A percentile compares a stretch with the other conserved stretches of the same genome.
These are phyloP conservation scores for Cydia fagiglandana DNA, from an alignment of 1,140 invertebrate species.

Conservation along the genomic window DNA sequence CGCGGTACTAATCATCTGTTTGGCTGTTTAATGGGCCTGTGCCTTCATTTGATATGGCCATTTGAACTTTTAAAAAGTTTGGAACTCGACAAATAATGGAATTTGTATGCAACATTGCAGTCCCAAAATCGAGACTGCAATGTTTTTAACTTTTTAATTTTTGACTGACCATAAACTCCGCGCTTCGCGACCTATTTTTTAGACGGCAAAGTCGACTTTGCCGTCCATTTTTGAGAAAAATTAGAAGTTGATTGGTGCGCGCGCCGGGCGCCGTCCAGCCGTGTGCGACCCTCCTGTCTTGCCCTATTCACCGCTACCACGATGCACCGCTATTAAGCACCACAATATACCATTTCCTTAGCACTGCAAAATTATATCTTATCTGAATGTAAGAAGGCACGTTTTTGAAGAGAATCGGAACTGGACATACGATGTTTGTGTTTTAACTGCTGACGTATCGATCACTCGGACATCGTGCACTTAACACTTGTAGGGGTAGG, in stretches of 20 bases:
- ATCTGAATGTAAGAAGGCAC: neutral
- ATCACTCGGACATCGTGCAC: slow-evolving; percentile 59
- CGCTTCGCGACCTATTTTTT: no score
- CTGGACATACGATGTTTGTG: neutral
- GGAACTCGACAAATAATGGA: no score
- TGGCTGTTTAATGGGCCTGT: no score
- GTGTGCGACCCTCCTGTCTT: slow-evolving; percentile 38
- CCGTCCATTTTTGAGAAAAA: no score
- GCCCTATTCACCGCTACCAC: slow-evolving; percentile 39
- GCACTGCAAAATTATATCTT: slow-evolving; percentile 33
- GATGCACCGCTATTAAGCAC: slow-evolving; percentile 35
- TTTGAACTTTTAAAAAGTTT: no score
- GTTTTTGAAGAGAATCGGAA: neutral
- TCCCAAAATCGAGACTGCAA: no score
- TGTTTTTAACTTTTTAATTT: no score
- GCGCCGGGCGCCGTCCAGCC: slow-evolving; percentile 50
- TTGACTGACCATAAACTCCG: no score
- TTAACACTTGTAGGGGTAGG: slow-evolving; percentile 30
- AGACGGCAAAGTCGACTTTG: no score
- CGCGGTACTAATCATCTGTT: no score
- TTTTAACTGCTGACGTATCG: slow-evolving; percentile 50
- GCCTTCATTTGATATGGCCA: no score
- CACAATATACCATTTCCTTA: neutral
- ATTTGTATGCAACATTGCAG: no score
- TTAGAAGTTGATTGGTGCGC: slow-evolving; percentile 54